A percentile compares a stretch with the other conserved stretches of the same genome.
phyloP scores from a whole-genome alignment of 2,888 invertebrate species.

The Sesia apiformis region DNA sequence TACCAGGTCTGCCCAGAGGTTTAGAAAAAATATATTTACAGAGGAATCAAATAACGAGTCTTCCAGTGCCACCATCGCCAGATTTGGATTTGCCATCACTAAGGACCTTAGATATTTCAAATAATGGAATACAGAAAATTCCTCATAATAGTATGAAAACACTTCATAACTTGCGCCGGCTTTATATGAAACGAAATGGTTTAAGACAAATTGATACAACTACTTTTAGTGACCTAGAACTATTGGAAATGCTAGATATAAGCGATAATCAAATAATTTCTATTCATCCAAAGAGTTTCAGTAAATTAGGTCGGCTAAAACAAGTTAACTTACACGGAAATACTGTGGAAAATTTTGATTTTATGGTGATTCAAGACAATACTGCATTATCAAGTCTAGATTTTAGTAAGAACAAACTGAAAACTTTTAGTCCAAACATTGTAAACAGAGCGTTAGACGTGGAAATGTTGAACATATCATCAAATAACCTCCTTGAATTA shows the following conservation, averaged over 20 bases:
- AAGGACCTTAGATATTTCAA: slow-evolving; percentile 82
- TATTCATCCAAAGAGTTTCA: slow-evolving; percentile 79
- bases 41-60: slow-evolving; percentile 79
- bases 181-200: slow-evolving; percentile 83
- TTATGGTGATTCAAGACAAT: slow-evolving; percentile 80
- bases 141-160: slow-evolving; percentile 78
- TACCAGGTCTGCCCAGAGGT: slow-evolving; percentile 85
- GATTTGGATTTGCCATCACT: slow-evolving; percentile 82
- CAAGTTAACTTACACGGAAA: slow-evolving; percentile 86
- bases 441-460: slow-evolving; percentile 79
- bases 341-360: slow-evolving; percentile 80
- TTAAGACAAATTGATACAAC: slow-evolving; percentile 80
- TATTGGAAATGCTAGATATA: slow-evolving; percentile 83
- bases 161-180: slow-evolving; percentile 78
- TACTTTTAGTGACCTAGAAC: slow-evolving; percentile 80
- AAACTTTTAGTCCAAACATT: slow-evolving; percentile 77
- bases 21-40: slow-evolving; percentile 83
- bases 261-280: slow-evolving; percentile 81
- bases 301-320: slow-evolving; percentile 76
- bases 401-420: slow-evolving; percentile 83
- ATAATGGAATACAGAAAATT: slow-evolving; percentile 82
- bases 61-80: slow-evolving; percentile 79
- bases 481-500: slow-evolving; percentile 82
- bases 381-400: slow-evolving; percentile 78
- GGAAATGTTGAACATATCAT: slow-evolving; percentile 83